Percentiles rank a stretch among this genome's conserved stretches.
Evolutionary conservation across 2,113 vertebrate genomes (phyloP).

Genomic region (Promerops cafer): DNA sequence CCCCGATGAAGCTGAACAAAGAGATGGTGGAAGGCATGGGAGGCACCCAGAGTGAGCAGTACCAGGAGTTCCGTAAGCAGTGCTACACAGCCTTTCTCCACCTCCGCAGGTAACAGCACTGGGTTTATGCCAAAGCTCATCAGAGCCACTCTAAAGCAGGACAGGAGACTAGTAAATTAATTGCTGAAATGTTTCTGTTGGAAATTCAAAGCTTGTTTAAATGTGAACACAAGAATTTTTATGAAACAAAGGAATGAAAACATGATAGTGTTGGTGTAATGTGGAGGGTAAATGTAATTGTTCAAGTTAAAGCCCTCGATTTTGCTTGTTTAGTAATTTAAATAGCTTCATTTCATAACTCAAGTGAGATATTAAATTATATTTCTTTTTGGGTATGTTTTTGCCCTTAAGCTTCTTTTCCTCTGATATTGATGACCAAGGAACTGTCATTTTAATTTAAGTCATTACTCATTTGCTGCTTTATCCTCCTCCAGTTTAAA

Average conservation of each 20-base stretch:
- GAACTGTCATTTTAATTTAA: background rate
- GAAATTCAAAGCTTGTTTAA: background rate
- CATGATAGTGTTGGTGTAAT: background rate
- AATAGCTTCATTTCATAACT: background rate
- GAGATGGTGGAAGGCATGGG: constrained; percentile 99
- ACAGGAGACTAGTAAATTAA: background rate
- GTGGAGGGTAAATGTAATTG: background rate
- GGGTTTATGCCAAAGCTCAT: background rate
- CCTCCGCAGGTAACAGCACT: constrained; percentile 81
- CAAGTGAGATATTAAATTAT: background rate
- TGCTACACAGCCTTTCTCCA: constrained; percentile 98
- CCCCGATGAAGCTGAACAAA: constrained; percentile 98
- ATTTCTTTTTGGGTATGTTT: background rate
- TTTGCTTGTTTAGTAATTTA: background rate
- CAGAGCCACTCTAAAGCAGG: background rate
- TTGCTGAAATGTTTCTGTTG: background rate
- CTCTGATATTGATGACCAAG: background rate
- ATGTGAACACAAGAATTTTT: accelerated
- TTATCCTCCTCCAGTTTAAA: background rate
- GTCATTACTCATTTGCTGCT: background rate
- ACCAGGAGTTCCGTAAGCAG: constrained; percentile 98
- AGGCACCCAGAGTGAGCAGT: constrained; percentile 96
- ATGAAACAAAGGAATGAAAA: background rate
- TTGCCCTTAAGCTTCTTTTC: background rate
- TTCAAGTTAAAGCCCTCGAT: background rate